Conservation (phyloP, 2,888 invertebrate genomes). For the Hemistola chrysoprasaria region DNA sequence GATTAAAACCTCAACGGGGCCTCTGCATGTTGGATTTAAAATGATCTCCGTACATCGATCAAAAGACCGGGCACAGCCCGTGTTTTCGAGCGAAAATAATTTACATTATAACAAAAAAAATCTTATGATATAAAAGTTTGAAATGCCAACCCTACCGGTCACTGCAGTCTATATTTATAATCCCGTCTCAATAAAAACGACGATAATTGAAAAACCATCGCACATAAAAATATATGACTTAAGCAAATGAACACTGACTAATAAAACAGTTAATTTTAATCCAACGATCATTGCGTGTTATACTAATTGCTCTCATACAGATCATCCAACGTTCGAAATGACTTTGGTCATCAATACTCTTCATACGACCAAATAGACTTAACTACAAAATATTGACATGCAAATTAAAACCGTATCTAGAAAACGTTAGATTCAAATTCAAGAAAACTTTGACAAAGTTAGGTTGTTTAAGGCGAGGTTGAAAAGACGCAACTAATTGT, state of each 20-base stretch:
- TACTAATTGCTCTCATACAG: constrained; percentile 48
- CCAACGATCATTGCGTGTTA: constrained; percentile 44
- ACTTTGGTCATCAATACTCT: constrained; percentile 50
- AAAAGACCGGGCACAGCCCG: too few relatives aligned
- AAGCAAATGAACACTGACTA: constrained; percentile 36
- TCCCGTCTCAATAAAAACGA: constrained; percentile 10
- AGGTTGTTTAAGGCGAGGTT: not conserved
- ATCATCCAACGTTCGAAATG: constrained; percentile 47
- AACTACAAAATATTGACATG: constrained; percentile 2
- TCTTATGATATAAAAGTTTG: too few relatives aligned
- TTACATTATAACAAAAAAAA: too few relatives aligned
- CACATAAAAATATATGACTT: constrained; percentile 19
- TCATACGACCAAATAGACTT: constrained; percentile 13
- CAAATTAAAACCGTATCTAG: not conserved
- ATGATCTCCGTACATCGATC: too few relatives aligned
- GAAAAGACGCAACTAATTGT: constrained; percentile 42
- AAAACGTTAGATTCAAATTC: not conserved
- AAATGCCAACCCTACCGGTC: too few relatives aligned
- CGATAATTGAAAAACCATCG: constrained; percentile 24
- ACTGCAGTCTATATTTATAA: too few relatives aligned
- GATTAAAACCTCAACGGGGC: too few relatives aligned
- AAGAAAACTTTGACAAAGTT: not conserved
- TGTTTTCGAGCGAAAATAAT: too few relatives aligned
- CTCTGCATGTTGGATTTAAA: too few relatives aligned
- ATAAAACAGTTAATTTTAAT: constrained; percentile 38